Percentiles rank a stretch among this genome's conserved stretches.
Evolutionary conservation across 2,797 vertebrate species (phyloP).

Genomic region (Cyprinella venusta): DNA sequence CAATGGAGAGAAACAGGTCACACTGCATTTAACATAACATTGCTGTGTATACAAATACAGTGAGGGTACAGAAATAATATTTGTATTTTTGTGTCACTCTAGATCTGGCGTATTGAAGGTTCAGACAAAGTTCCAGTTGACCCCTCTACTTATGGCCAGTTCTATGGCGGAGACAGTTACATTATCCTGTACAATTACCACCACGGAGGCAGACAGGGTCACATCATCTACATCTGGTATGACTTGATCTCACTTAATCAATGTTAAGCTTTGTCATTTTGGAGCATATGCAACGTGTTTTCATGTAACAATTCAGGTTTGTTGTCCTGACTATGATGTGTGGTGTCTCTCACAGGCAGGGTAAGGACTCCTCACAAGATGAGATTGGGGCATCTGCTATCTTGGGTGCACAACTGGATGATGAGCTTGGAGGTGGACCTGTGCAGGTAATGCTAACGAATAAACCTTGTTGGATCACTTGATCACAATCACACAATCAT

Average conservation of each 20-base stretch:
- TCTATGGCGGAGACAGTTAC: slow-evolving; percentile 98
- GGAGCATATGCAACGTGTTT: background rate
- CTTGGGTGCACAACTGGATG: slow-evolving; percentile 88
- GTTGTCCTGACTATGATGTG: background rate
- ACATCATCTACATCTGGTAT: slow-evolving; percentile 98
- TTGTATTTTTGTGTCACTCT: background rate
- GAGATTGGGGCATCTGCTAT: slow-evolving; percentile 90
- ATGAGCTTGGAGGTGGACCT: slow-evolving; percentile 90
- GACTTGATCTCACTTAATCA: slow-evolving; percentile 35
- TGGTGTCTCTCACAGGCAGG: slow-evolving; percentile 83
- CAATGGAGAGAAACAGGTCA: slow-evolving; percentile 89
- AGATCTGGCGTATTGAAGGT: slow-evolving; percentile 97
- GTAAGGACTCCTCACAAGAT: slow-evolving; percentile 88
- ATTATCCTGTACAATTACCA: slow-evolving; percentile 92
- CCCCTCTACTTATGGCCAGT: slow-evolving; percentile 86
- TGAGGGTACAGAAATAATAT: background rate
- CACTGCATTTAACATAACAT: background rate
- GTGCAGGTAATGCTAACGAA: slow-evolving; percentile 85
- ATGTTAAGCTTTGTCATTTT: background rate
- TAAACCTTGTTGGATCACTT: background rate
- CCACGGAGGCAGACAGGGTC: slow-evolving; percentile 84
- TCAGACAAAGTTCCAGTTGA: slow-evolving; percentile 85
- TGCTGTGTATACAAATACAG: background rate
- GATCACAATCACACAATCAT: background rate
- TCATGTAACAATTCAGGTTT: background rate